A percentile compares a stretch with the other conserved stretches of the same genome.
phyloP scores from a whole-genome alignment of 2,113 vertebrate species.

The Sceloporus tristichus region DNA sequence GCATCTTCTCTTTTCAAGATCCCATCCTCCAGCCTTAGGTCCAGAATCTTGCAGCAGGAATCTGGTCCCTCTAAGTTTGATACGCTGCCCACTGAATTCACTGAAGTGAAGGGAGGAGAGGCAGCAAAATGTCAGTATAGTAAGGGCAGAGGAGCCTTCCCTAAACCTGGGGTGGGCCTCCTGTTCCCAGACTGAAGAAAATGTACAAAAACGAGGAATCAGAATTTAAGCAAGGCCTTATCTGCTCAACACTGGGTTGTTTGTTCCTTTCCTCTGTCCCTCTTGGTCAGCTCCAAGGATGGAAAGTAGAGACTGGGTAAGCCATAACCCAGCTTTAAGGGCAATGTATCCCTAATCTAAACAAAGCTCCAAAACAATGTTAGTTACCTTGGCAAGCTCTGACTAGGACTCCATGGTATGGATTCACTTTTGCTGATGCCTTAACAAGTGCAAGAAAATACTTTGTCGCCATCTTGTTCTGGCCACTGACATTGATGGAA shows the following conservation, averaged over 20 bases:
- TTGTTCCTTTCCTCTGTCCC: neutral
- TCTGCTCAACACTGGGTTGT: neutral
- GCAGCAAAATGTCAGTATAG: neutral
- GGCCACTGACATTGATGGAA: constrained; percentile 22
- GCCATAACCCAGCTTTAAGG: neutral
- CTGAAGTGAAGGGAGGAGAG: neutral
- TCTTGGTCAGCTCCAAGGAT: neutral
- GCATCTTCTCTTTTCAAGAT: neutral
- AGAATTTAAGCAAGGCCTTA: neutral
- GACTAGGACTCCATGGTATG: neutral
- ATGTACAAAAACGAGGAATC: neutral
- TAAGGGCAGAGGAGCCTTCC: no score
- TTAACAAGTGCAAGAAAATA: neutral
- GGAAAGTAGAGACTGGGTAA: neutral
- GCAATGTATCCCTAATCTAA: neutral
- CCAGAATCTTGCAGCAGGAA: neutral
- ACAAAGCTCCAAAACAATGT: neutral
- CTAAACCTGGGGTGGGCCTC: neutral
- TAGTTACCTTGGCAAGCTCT: neutral
- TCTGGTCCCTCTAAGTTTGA: neutral
- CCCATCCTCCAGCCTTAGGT: neutral
- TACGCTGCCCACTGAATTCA: neutral
- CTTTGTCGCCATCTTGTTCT: constrained; percentile 20
- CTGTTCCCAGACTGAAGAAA: neutral
- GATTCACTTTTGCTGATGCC: neutral